Base-by-base conservation (phyloP, 2,888 invertebrate genomes). In the Cantharis nigra region DNA sequence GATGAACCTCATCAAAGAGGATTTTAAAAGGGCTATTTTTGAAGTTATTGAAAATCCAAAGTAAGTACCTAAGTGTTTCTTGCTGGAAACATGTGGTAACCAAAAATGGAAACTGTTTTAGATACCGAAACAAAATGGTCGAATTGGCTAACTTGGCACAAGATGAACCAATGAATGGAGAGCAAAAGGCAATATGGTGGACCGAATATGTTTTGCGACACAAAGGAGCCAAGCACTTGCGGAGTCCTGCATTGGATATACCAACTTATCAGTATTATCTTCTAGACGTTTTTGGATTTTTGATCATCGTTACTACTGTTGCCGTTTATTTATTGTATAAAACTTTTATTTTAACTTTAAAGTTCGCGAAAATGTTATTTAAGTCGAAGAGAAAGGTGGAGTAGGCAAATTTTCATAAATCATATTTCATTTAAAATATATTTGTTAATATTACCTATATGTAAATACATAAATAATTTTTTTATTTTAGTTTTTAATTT, bases 181-280 rank as follows among this genome's bases (percentile, higher is more conserved):
- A 65, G 9, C 65, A 72, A 33, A 14, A 13, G 18, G 65, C 65
- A 1, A 20, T 72, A 16, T 72, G 72, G 72, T 72, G 72, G 72
- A 64, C 72, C 13, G 72, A 72, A 16, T 65, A 72, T 28, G 65
- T 72, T 30, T 20, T 72, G 33, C 64, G 72, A 20, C 26, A 72
- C n/a, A 72, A 65, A 3, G 65, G 72, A 14, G 11, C 72, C 1
- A 72, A 9, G n/a, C 72, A 72, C 23, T 28, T 72, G 2, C n/a
- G 64, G 11, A 13, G 14, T n/a, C 63, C 26, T 0, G 9, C 26
- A 10, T 5, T 20, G 3, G 65, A 72, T 9, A 20, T 72, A 11
- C 64, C 64, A n/a, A 33, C 1, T 26, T 72, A 72, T 65, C 65
- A 72, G 28, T 65, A 72, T 26, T 33, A 65, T 9, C 20, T 26